Evolutionary conservation across 2,888 invertebrate species (phyloP), one percentile per base, ranked within the genome.

Genomic region (Frankliniella intonsa): DNA sequence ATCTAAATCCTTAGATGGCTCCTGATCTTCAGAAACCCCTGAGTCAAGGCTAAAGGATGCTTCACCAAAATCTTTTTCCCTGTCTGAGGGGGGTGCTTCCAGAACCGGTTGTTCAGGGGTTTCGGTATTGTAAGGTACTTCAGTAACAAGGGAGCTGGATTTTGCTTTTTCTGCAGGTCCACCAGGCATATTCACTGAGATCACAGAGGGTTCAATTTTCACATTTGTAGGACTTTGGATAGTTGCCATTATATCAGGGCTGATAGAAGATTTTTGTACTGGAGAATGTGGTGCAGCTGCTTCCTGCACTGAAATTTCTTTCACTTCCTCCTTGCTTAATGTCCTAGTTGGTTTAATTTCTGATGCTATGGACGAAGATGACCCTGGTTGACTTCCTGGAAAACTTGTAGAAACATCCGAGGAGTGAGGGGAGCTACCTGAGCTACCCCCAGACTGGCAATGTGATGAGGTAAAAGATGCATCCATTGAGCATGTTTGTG

Each of bases 291-390:
- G 69, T 76, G 69, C 69, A 22, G 25, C 22, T 25, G 22, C 69
- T 0, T 76, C 69, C 10, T 22, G 69, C 51, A 83, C 82, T 49
- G 86, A 84, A 38, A 85, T 84, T 80, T 85, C 85, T 14, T 84
- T 82, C 82, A 85, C 84, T 81, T 85, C 84, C 27, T 87, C 86
- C 22, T 85, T 84, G 17, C 85, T 85, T 27, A 87, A 83, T 19
- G 87, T 87, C 85, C 88, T 89, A 0, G 89, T 89, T 0, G 89
- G 89, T 84, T 88, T 87, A 25, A 89, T 88, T 83, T 88, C 86
- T 49, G 69, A 76, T 76, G 69, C 69, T 25, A 76, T n/a, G 22
- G 69, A 76, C 25, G 69, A 22, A 10, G 69, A 69, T n/a, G 69
- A 25, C 12, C 25, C 69, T 12, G 69, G 69, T 76, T 76, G 69